A percentile compares a stretch with the other conserved stretches of the same genome.
phyloP scores from a whole-genome alignment of 2,888 invertebrate species.

The Chesias legatella region DNA sequence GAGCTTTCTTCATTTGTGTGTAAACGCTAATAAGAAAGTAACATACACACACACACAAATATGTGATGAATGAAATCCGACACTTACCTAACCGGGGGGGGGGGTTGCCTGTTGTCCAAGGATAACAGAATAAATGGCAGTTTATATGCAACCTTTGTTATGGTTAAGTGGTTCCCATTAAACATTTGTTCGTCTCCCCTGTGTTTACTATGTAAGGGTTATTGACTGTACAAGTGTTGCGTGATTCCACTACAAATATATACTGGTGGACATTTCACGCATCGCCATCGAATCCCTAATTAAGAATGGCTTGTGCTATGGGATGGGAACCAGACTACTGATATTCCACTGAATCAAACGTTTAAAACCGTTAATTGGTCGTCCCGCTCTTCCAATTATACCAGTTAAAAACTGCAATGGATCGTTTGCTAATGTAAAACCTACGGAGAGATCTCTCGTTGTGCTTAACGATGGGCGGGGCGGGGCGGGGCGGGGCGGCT shows the following conservation, averaged over 20 bases:
- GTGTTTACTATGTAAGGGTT: too few relatives aligned
- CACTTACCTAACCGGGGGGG: constrained; percentile 7
- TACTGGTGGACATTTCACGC: too few relatives aligned
- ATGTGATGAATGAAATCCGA: constrained; percentile 17
- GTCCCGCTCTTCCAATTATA: constrained; percentile 36
- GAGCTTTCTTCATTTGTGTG: too few relatives aligned
- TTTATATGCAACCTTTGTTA: constrained; percentile 17
- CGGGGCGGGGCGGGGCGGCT: too few relatives aligned
- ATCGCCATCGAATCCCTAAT: too few relatives aligned
- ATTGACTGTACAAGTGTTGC: too few relatives aligned
- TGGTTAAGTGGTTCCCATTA: constrained; percentile 18
- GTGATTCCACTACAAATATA: too few relatives aligned
- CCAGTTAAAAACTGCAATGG: constrained; percentile 37
- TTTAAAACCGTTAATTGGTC: constrained; percentile 28
- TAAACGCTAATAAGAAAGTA: too few relatives aligned
- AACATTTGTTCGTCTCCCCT: constrained; percentile 11
- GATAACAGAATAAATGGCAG: neutral
- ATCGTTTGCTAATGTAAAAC: constrained; percentile 37
- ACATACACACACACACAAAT: too few relatives aligned
- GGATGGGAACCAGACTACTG: too few relatives aligned
- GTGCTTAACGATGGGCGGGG: constrained; percentile 4
- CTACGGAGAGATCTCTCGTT: neutral
- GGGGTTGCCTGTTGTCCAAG: constrained; percentile 3
- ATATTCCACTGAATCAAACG: constrained; percentile 3
- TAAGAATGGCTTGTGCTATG: too few relatives aligned